These are phyloP conservation scores for Oryzias curvinotus DNA, from an alignment of 2,113 vertebrate species.

Conservation along the genomic window DNA sequence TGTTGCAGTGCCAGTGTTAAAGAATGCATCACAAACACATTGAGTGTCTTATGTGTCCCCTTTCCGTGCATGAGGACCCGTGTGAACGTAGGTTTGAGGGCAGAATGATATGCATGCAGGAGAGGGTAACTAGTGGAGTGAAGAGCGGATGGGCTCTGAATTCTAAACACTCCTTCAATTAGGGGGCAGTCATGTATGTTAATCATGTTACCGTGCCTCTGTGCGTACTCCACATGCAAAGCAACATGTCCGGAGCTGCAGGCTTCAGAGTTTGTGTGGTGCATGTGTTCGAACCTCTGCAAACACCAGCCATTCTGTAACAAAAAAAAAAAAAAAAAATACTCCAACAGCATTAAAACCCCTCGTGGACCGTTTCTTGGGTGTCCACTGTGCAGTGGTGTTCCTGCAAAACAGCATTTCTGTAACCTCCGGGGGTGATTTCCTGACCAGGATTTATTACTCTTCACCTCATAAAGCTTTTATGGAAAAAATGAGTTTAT, in stretches of 20 bases:
- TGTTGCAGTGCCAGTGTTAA: no score
- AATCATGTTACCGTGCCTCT: slow-evolving; percentile 27
- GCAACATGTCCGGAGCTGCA: not conserved
- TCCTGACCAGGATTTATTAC: not conserved
- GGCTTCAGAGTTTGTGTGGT: no score
- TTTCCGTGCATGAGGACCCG: not conserved
- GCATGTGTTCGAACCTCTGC: no score
- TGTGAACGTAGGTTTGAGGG: slow-evolving; percentile 6
- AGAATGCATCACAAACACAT: not conserved
- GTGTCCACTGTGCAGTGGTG: not conserved
- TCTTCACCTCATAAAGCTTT: not conserved
- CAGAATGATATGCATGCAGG: not conserved
- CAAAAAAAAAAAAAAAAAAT: no score
- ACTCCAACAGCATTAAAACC: no score
- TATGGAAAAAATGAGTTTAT: not conserved
- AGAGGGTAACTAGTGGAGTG: not conserved
- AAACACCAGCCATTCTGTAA: no score
- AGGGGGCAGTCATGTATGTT: slow-evolving; percentile 27
- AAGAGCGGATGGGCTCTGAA: slow-evolving; percentile 3
- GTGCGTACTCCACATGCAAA: slow-evolving; percentile 15
- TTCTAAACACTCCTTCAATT: slow-evolving; percentile 6
- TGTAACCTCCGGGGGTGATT: slow-evolving; percentile 1
- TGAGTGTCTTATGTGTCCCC: not conserved
- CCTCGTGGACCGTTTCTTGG: no score
- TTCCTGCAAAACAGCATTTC: not conserved